phyloP scores from a whole-genome alignment of 2,888 invertebrate species.

The Diarsia brunnea region DNA sequence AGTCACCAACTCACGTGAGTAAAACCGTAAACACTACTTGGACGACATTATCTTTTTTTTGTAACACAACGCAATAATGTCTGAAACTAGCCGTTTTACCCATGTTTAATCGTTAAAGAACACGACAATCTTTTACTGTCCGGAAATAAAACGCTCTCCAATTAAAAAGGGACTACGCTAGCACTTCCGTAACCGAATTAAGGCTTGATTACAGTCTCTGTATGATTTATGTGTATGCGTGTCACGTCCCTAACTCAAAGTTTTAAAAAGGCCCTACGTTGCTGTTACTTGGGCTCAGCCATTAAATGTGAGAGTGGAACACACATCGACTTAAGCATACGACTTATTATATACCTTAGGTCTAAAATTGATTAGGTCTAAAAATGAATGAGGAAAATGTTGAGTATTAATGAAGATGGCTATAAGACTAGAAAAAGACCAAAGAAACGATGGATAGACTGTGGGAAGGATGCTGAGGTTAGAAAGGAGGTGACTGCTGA shows the following conservation, averaged over 20 bases:
- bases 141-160: constrained; percentile 3
- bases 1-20: not conserved
- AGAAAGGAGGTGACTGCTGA: too few species aligned
- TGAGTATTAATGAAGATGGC: too few species aligned
- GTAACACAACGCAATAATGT: not conserved
- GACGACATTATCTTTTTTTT: not conserved
- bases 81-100: not conserved
- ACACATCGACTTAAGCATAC: not conserved
- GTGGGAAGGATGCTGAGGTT: too few species aligned
- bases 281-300: constrained; percentile 14
- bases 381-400: too few species aligned
- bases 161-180: constrained; percentile 22
- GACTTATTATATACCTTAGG: not conserved
- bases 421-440: too few species aligned
- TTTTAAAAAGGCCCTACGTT: constrained; percentile 12
- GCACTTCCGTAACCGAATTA: constrained; percentile 36
- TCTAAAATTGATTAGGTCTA: not conserved
- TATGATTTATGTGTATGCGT: constrained; percentile 41
- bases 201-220: constrained; percentile 17
- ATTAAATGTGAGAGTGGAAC: not conserved
- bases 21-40: not conserved
- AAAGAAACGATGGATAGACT: too few species aligned
- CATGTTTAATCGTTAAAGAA: not conserved
- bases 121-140: not conserved
- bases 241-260: constrained; percentile 31